Evolutionary conservation across 2,888 invertebrate species (phyloP).

Genomic region (Pterobdella sp.): DNA sequence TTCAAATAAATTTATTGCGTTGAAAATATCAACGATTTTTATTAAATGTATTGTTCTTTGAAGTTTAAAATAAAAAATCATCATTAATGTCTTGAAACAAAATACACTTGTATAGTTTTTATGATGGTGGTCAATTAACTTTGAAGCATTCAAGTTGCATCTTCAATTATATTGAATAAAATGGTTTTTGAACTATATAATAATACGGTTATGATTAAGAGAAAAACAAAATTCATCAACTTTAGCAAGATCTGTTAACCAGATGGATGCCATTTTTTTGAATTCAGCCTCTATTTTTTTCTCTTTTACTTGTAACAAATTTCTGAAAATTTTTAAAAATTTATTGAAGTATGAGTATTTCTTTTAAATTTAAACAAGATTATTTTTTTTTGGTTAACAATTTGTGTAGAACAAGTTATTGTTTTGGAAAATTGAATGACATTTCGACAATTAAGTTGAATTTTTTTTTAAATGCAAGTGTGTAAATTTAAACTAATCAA

Average conservation of each 20-base stretch:
- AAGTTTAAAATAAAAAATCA: too few species aligned
- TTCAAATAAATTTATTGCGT: too few species aligned
- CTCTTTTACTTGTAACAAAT: slow-evolving; percentile 47
- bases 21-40: too few species aligned
- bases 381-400: not conserved
- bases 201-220: too few species aligned
- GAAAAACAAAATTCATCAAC: slow-evolving; percentile 36
- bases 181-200: too few species aligned
- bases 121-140: too few species aligned
- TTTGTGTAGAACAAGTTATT: not conserved
- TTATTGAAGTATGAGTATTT: not conserved
- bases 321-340: slow-evolving; percentile 39
- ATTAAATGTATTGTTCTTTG: too few species aligned
- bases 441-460: not conserved
- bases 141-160: too few species aligned
- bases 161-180: too few species aligned
- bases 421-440: not conserved
- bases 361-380: not conserved
- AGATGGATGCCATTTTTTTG: slow-evolving; percentile 43
- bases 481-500: not conserved
- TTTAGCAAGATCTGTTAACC: slow-evolving; percentile 46
- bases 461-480: not conserved
- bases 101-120: too few species aligned
- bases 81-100: too few species aligned
- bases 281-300: slow-evolving; percentile 47